Evolutionary conservation across 2,888 invertebrate genomes (phyloP), one percentile per base, ranked within the genome.

Genomic region (Agonopterix heracliana): DNA sequence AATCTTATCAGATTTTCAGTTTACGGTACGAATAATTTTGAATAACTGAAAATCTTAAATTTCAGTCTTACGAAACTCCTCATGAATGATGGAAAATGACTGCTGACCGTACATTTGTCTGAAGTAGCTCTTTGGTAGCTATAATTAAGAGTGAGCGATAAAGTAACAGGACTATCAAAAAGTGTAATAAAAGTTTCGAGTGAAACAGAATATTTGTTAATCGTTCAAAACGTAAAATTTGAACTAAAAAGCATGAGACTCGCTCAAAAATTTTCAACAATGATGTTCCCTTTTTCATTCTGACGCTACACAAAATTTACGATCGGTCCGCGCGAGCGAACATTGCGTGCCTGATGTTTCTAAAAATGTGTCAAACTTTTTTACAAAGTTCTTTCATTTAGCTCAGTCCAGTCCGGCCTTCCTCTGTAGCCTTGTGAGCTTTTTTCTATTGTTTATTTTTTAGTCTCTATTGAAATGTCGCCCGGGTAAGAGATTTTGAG

Each of bases 291-390:
- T 86, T 87, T 84, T 82, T 85, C 81, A 86, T 87, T 80, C 81
- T 83, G 86, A 87, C 87, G 83, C 85, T 84, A 74, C 76, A 72
- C 68, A 72, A 80, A 83, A 88, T 87, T 87, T 86, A 87, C 83
- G 81, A 80, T 74, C 83, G 70, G 71, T 61, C 71, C 79, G 76
- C 74, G 76, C 75, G 75, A 69, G 74, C 77, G 76, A 77, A 77
- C 82, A 79, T 74, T 82, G 81, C 84, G 81, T 78, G 86, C 81
- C 82, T 82, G 87, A 85, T 83, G 86, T 80, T 85, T 83, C 85
- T 85, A 87, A 88, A 88, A 88, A 88, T 86, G 87, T 88, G 88
- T 86, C 88, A 87, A 86, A 86, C 77, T 85, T 87, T 74, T 87
- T 87, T 85, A 86, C 81, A 74, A 85, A 85, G 74, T 85, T 86